phyloP scores from a whole-genome alignment of 2,113 vertebrate genomes.

The Stigmatopora nigra region DNA sequence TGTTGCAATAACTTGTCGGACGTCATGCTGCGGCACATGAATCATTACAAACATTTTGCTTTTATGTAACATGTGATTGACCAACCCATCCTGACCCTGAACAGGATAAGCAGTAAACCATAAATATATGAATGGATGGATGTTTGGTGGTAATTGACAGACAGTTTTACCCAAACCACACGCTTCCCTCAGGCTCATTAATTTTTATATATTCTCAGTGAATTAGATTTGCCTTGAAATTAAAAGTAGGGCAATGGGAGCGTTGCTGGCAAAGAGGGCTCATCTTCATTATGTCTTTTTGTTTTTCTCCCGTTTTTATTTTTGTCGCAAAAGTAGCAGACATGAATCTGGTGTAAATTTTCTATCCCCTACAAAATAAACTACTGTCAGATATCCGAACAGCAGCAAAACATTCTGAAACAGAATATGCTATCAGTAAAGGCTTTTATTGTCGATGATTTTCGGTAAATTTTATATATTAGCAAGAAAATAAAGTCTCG shows the following conservation, averaged over 20 bases:
- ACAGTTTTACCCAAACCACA: not conserved
- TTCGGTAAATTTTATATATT: not conserved
- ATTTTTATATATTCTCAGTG: not conserved
- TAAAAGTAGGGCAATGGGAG: constrained; percentile 1
- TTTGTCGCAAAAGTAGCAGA: not conserved
- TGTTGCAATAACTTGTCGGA: not conserved
- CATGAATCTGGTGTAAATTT: constrained; percentile 1
- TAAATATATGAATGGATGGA: not conserved
- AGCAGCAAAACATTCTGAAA: not conserved
- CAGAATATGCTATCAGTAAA: not conserved
- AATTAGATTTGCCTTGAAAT: not conserved
- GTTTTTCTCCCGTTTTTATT: not conserved
- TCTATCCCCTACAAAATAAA: constrained; percentile 6
- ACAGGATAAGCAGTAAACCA: not conserved
- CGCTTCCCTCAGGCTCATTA: not conserved
- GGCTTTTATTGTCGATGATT: not conserved
- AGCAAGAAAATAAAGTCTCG: not conserved
- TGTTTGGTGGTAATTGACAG: not conserved
- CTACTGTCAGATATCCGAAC: not conserved
- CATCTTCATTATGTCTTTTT: constrained; percentile 4
- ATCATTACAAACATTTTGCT: not conserved
- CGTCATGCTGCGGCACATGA: not conserved
- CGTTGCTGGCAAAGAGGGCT: not conserved
- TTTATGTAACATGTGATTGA: not conserved
- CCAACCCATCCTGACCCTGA: not conserved